phyloP scores from a whole-genome alignment of 2,888 invertebrate species.

The Drosophila peninsularis region DNA sequence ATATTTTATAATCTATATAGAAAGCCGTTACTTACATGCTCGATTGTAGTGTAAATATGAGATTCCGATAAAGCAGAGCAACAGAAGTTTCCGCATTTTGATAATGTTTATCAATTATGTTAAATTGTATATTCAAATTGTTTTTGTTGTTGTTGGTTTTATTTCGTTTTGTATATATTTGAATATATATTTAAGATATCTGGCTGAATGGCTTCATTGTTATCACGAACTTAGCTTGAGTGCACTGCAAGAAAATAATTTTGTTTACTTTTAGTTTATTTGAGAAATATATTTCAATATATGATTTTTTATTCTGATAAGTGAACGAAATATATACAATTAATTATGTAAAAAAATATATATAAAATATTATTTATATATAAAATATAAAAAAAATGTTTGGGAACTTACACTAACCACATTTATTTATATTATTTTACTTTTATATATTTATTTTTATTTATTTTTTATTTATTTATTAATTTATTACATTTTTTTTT shows the following conservation, averaged over 20 bases:
- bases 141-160: constrained; percentile 1
- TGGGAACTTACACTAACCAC: too few relatives aligned
- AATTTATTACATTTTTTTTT: too few relatives aligned
- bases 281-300: neutral
- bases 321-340: neutral
- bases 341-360: neutral
- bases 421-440: neutral
- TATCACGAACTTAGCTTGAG: constrained; percentile 11
- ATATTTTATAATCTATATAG: neutral
- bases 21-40: constrained; percentile 47
- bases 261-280: neutral
- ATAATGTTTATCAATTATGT: constrained; percentile 9
- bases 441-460: too few relatives aligned
- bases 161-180: constrained; percentile 11
- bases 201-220: constrained; percentile 27
- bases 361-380: neutral
- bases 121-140: neutral
- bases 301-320: neutral
- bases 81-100: constrained; percentile 40
- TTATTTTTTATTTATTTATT: too few relatives aligned
- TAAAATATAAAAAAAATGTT: too few relatives aligned
- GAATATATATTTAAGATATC: constrained; percentile 12
- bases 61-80: constrained; percentile 42
- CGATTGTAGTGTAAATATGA: constrained; percentile 16
- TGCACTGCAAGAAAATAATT: constrained; percentile 52